phyloP scores from a whole-genome alignment of 2,797 vertebrate genomes.

The Halcyon smyrnensis region DNA sequence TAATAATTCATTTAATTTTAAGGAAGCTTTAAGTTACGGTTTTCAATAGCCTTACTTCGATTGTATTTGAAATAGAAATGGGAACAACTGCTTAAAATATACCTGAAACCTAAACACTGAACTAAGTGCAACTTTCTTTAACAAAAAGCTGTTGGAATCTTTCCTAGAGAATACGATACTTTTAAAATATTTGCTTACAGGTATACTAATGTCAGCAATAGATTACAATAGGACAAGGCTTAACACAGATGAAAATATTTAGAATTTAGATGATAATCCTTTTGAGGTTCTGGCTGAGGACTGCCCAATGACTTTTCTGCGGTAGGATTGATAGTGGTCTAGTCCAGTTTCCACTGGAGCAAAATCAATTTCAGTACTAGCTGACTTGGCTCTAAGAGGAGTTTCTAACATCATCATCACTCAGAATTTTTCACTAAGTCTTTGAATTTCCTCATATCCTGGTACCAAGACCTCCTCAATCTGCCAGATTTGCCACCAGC shows the following conservation, averaged over 20 bases:
- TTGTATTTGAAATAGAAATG: background rate
- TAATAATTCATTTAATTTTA: background rate
- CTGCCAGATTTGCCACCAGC: background rate
- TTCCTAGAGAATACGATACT: background rate
- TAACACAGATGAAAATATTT: background rate
- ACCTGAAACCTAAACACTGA: background rate
- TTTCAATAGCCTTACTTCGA: background rate
- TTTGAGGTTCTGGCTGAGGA: background rate
- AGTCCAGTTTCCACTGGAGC: background rate
- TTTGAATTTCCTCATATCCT: background rate
- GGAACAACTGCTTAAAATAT: background rate
- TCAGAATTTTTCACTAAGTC: background rate
- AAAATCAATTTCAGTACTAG: background rate
- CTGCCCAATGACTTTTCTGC: background rate
- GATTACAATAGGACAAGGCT: background rate
- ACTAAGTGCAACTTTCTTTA: background rate
- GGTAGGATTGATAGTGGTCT: background rate
- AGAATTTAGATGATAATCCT: background rate
- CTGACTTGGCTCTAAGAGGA: background rate
- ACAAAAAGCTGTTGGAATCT: background rate
- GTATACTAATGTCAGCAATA: background rate
- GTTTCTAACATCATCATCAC: background rate
- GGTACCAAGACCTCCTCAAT: background rate
- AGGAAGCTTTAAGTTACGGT: background rate
- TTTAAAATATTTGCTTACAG: background rate